phyloP scores from a whole-genome alignment of 2,888 invertebrate species.

The Pachydiplax longipennis region DNA sequence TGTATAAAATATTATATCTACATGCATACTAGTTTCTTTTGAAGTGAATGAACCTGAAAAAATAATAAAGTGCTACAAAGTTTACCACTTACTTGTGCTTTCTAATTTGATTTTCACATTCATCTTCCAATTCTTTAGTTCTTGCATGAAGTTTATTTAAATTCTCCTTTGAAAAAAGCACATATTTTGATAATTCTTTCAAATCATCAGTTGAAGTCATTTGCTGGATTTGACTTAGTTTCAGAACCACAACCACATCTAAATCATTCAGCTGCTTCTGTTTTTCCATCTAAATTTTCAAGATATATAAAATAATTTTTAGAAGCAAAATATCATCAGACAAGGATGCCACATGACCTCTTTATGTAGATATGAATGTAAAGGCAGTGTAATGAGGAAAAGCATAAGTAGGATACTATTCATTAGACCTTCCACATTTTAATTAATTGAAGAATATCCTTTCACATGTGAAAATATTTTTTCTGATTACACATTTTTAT shows the following conservation, averaged over 20 bases:
- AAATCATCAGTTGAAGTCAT: constrained; percentile 62
- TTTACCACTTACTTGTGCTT: constrained; percentile 64
- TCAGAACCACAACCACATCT: constrained; percentile 71
- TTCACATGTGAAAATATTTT: too few species aligned
- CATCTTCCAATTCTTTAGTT: constrained; percentile 70
- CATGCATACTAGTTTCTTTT: too few species aligned
- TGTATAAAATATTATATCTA: too few species aligned
- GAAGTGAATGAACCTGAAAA: neutral
- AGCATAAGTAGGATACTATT: too few species aligned
- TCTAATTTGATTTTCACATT: constrained; percentile 69
- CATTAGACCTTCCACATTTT: too few species aligned
- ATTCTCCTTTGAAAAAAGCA: constrained; percentile 71
- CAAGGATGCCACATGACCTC: too few species aligned
- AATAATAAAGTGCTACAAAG: constrained; percentile 34
- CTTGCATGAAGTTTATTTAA: constrained; percentile 68
- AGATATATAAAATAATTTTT: neutral
- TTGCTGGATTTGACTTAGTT: constrained; percentile 73
- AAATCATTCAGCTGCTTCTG: constrained; percentile 82
- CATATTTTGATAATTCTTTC: constrained; percentile 58
- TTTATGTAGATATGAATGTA: too few species aligned
- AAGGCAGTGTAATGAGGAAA: too few species aligned
- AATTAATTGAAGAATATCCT: too few species aligned
- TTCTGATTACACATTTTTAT: too few species aligned
- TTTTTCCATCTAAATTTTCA: constrained; percentile 68
- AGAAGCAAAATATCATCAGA: too few species aligned